phyloP scores from a whole-genome alignment of 2,113 vertebrate species.

The Callionymus lyra region DNA sequence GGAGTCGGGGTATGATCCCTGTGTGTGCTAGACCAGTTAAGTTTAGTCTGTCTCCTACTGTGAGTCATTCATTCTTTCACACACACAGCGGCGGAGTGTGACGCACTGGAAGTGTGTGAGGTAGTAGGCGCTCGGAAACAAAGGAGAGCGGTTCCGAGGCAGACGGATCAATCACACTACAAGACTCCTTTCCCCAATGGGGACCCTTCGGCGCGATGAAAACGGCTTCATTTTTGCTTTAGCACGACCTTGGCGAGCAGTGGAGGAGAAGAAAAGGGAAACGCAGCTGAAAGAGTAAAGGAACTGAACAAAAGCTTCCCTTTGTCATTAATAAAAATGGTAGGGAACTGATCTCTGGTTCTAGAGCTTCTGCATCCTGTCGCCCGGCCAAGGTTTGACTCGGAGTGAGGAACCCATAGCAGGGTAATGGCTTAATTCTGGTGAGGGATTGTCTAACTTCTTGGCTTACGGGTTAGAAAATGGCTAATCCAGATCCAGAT shows the following conservation, averaged over 20 bases:
- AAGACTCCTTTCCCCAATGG: conserved; percentile 8
- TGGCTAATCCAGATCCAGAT: no score
- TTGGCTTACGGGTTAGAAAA: no score
- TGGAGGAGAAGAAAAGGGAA: conserved; percentile 8
- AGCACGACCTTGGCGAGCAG: conserved; percentile 4
- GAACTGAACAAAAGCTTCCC: conserved; percentile 1
- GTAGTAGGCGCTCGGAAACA: conserved; percentile 17
- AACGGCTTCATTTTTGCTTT: conserved; percentile 25
- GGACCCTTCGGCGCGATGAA: conserved; percentile 19
- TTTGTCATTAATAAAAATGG: no score
- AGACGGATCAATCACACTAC: conserved; percentile 36
- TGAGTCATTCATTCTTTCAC: conserved; percentile 31
- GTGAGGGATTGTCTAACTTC: no score
- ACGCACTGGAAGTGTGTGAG: conserved; percentile 14
- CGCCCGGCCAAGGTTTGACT: no score
- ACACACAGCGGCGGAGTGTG: conserved; percentile 9
- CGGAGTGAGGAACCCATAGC: no score
- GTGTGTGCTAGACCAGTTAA: conserved; percentile 9
- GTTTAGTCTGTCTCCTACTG: conserved; percentile 36
- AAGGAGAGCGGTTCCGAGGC: conserved; percentile 15
- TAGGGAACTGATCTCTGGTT: no score
- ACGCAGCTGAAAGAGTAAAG: neutral
- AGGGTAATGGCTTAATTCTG: no score
- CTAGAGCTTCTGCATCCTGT: no score
- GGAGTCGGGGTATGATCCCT: conserved; percentile 12